phyloP scores from a whole-genome alignment of 1,140 invertebrate genomes.

The Zaprionus ornatus region DNA sequence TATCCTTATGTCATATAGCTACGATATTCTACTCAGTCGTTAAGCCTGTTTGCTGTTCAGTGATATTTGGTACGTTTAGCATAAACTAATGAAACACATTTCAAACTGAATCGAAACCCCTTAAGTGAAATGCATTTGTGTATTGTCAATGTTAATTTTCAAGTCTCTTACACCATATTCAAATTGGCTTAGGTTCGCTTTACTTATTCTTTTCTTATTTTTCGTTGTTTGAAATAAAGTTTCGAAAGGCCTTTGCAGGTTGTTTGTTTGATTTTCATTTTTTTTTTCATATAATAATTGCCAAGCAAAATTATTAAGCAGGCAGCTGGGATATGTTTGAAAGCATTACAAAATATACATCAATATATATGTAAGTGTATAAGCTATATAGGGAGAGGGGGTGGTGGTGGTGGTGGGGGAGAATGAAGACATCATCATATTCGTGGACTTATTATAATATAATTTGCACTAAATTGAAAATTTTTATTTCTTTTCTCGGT shows the following conservation, averaged over 20 bases:
- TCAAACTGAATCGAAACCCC: constrained; percentile 31
- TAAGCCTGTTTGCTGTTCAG: constrained; percentile 17
- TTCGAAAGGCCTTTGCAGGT: constrained; percentile 26
- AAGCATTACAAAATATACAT: constrained; percentile 35
- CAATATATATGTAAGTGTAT: background rate
- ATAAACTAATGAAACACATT: constrained; percentile 35
- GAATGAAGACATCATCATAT: constrained; percentile 36
- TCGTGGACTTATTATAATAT: constrained; percentile 48
- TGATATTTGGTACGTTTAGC: constrained; percentile 32
- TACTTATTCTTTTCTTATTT: background rate
- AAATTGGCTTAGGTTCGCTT: background rate
- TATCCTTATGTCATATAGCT: constrained; percentile 8
- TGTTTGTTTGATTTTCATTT: constrained; percentile 9
- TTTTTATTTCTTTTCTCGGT: constrained; percentile 50
- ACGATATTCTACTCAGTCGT: constrained; percentile 32
- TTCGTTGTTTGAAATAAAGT: constrained; percentile 31
- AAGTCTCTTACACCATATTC: constrained; percentile 28
- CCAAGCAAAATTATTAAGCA: constrained; percentile 52
- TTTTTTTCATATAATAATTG: constrained; percentile 46
- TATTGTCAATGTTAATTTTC: constrained; percentile 52
- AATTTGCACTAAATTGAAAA: constrained; percentile 76
- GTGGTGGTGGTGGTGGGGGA: constrained; percentile 32
- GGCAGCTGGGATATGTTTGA: constrained; percentile 68
- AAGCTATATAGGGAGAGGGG: background rate
- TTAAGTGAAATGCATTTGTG: constrained; percentile 40